Evolutionary conservation across 2,113 vertebrate genomes (phyloP).

Genomic region (Dromas ardeola): DNA sequence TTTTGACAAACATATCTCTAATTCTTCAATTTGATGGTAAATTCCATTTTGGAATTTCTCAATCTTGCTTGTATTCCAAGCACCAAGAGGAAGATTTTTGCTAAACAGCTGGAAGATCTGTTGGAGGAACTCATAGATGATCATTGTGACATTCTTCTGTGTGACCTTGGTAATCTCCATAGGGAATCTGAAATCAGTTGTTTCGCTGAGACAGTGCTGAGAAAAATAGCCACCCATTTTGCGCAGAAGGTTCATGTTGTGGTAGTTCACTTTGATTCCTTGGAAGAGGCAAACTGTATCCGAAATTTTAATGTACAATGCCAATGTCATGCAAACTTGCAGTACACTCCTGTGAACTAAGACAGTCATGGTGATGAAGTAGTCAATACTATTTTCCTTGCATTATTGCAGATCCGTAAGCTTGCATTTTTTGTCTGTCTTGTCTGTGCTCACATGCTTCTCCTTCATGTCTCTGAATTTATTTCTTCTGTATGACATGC

Average conservation of each 20-base stretch:
- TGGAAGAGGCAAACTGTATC: constrained; percentile 5
- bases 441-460: background rate
- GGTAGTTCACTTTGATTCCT: constrained; percentile 4
- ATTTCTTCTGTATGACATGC: constrained; percentile 3
- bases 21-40: constrained; percentile 11
- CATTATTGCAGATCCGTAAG: background rate
- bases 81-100: background rate
- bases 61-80: background rate
- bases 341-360: background rate
- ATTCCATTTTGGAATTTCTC: constrained; percentile 41
- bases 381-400: background rate
- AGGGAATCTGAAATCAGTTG: constrained; percentile 53
- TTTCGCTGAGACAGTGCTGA: constrained; percentile 23
- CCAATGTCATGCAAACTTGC: background rate
- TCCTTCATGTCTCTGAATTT: constrained; percentile 41
- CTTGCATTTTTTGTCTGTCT: background rate
- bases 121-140: constrained; percentile 15
- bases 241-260: constrained; percentile 14
- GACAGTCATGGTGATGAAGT: background rate
- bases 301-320: background rate
- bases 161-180: background rate
- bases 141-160: background rate
- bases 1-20: constrained; percentile 35
- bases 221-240: constrained; percentile 8
- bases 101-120: constrained; percentile 55